Evolutionary conservation across 1,140 invertebrate genomes (phyloP).

Genomic region (Gryon sp.): DNA sequence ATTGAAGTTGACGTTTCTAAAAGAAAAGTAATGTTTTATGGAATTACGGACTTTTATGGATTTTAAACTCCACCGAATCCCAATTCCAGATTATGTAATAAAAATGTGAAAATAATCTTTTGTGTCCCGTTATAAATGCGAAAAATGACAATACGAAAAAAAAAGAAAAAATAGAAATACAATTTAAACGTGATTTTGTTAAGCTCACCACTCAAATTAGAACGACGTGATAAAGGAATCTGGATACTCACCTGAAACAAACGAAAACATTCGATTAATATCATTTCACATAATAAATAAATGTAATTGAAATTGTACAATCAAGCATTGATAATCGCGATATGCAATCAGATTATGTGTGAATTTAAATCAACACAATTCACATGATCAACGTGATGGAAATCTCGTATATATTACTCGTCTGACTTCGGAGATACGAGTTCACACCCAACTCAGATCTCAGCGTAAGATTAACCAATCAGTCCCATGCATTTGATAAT

Average conservation of each 20-base stretch:
- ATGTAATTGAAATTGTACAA: neutral
- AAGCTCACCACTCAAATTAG: too few species aligned
- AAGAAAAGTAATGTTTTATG: neutral
- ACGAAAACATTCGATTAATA: neutral
- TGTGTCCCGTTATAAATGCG: neutral
- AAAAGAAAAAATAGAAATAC: neutral
- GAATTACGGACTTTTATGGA: slow-evolving; percentile 4
- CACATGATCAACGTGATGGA: slow-evolving; percentile 1
- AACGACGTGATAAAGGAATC: too few species aligned
- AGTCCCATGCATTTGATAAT: slow-evolving; percentile 32
- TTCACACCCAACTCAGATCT: slow-evolving; percentile 29
- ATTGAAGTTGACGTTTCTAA: neutral
- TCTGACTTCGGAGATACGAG: slow-evolving; percentile 20
- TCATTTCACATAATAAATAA: neutral
- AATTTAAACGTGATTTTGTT: too few species aligned
- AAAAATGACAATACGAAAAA: neutral
- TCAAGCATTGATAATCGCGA: neutral
- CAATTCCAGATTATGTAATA: too few species aligned
- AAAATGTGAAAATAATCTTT: too few species aligned
- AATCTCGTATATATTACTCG: slow-evolving; percentile 4
- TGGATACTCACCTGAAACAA: slow-evolving; percentile 20
- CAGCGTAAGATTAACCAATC: slow-evolving; percentile 33
- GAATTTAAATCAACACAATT: slow-evolving; percentile 15
- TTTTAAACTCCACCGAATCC: too few species aligned
- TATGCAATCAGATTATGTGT: slow-evolving; percentile 4